Evolutionary conservation across 2,888 invertebrate species (phyloP).

Genomic region (Galerucella nymphaeae): DNA sequence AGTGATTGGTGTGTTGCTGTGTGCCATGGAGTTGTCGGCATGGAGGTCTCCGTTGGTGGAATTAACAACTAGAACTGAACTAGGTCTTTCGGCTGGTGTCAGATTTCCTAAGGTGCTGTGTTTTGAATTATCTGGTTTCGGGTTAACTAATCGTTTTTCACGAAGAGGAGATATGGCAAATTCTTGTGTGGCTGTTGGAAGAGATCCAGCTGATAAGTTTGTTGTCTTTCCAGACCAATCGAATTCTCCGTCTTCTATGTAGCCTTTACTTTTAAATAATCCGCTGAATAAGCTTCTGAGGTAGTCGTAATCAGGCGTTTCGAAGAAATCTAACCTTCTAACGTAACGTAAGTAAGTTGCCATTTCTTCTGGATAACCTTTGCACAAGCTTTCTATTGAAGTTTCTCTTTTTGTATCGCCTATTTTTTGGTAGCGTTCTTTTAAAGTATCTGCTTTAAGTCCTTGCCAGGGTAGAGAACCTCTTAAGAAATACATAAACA

Average conservation of each 20-base stretch:
- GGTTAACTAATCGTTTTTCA: slow-evolving; percentile 15
- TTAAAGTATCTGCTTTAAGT: slow-evolving; percentile 98
- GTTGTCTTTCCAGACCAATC: slow-evolving; percentile 81
- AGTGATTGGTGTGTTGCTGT: slow-evolving; percentile 37
- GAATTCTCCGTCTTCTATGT: slow-evolving; percentile 89
- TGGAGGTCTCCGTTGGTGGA: slow-evolving; percentile 33
- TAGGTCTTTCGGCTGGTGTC: slow-evolving; percentile 28
- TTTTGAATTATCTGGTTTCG: slow-evolving; percentile 28
- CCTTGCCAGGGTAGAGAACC: slow-evolving; percentile 99
- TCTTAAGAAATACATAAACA: slow-evolving; percentile 99
- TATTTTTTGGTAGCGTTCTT: slow-evolving; percentile 99
- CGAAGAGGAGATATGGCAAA: slow-evolving; percentile 38
- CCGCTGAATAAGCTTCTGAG: slow-evolving; percentile 93
- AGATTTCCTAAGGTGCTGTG: slow-evolving; percentile 25
- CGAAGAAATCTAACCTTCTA: slow-evolving; percentile 95
- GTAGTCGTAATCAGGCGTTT: slow-evolving; percentile 99
- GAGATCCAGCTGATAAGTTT: slow-evolving; percentile 34
- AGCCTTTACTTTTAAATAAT: slow-evolving; percentile 86
- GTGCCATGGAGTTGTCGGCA: slow-evolving; percentile 35
- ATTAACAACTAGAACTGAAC: slow-evolving; percentile 31
- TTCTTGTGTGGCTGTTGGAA: slow-evolving; percentile 39
- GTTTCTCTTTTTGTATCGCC: slow-evolving; percentile 99
- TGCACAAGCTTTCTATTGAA: slow-evolving; percentile 92
- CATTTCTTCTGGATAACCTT: slow-evolving; percentile 91
- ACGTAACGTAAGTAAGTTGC: slow-evolving; percentile 97